Evolutionary conservation across 1,140 invertebrate species (phyloP), one percentile per base, ranked within the genome.

Genomic region (Cepaea nemoralis): DNA sequence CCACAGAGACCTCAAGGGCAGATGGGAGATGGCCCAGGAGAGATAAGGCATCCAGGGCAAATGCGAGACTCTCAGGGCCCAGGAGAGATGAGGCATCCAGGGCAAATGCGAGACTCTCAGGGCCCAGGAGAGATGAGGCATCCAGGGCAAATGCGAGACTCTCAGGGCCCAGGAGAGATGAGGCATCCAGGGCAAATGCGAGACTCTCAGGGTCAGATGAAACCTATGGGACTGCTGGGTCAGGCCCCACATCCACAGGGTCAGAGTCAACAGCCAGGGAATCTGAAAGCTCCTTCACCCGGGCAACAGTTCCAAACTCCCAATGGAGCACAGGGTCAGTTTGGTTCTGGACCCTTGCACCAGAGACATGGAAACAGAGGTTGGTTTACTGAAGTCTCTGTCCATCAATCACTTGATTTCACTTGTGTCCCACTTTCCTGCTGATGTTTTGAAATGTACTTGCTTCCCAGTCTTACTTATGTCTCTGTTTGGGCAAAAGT

Each of bases 11-110:
- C 75, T 63, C 75, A 55, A 35, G 75, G 75, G 10, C 48, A 45
- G 42, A 45, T 45, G 42, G 42, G 8, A n/a, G n/a, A n/a, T n/a
- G n/a, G n/a, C n/a, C n/a, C n/a, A n/a, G 31, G 31, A 33, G 10
- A 67, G 63, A 67, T 67, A 10, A n/a, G 63, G 12, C 63, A 10
- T 67, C 63, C 10, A n/a, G 24, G 63, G n/a, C n/a, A n/a, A n/a
- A n/a, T n/a, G n/a, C n/a, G n/a, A n/a, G n/a, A n/a, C n/a, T n/a
- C n/a, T n/a, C n/a, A n/a, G 35, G 71, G 39, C 10, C 73, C n/a
- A n/a, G n/a, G n/a, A n/a, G n/a, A 75, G 75, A 59, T 55, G 45
- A 42, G 45, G 6, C 75, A 45, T 63, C 75, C 48, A 35, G 75
- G 75, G 10, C 48, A 45, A 16, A 45, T 45, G 42, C 8, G 8